phyloP scores from a whole-genome alignment of 2,113 vertebrate genomes.

The Malurus alboscapulatus region DNA sequence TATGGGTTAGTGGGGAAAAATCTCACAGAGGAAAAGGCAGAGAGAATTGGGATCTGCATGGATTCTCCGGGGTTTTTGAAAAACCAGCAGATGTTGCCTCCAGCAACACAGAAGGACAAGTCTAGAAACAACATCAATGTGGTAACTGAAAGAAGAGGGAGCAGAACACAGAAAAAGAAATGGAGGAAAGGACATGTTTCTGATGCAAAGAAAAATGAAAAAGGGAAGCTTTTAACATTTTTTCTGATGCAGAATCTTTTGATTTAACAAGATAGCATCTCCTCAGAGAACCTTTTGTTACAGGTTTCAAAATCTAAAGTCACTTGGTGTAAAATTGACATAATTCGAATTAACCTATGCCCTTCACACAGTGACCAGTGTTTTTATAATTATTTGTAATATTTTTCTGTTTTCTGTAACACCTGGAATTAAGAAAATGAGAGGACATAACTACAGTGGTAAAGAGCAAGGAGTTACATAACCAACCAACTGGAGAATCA shows the following conservation, averaged over 20 bases:
- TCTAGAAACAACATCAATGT: neutral
- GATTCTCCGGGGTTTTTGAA: neutral
- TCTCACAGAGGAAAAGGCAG: neutral
- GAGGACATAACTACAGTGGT: neutral
- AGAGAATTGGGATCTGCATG: neutral
- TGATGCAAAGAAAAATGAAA: neutral
- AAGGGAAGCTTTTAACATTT: neutral
- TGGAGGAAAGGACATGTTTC: neutral
- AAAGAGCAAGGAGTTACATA: neutral
- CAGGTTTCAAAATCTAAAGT: neutral
- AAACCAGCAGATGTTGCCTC: neutral
- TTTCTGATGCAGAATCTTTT: neutral
- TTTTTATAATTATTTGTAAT: neutral
- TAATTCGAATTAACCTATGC: neutral
- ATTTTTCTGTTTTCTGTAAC: neutral
- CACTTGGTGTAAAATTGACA: neutral
- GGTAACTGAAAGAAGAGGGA: neutral
- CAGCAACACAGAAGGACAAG: neutral
- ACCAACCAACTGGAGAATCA: neutral
- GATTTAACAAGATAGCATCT: neutral
- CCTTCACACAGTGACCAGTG: rapidly evolving
- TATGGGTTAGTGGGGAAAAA: neutral
- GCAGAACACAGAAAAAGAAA: neutral
- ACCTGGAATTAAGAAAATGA: neutral
- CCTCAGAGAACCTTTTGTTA: neutral